A percentile compares a stretch with the other conserved stretches of the same genome.
Evolutionary conservation across 2,888 invertebrate species (phyloP).

Genomic region (Ctena decussata): DNA sequence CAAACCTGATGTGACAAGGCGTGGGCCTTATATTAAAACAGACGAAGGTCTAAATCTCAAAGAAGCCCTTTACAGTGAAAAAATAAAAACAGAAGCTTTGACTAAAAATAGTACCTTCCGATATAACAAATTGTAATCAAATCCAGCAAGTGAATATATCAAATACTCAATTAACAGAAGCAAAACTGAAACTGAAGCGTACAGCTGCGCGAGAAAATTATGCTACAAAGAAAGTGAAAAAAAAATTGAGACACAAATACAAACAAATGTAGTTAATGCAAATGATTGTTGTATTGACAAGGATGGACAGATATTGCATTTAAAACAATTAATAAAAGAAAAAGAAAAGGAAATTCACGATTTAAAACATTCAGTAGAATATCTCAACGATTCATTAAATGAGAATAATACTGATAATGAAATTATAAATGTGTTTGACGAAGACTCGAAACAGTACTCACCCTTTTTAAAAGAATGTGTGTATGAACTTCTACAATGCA

Average conservation of each 20-base stretch:
- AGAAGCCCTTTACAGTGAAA: not conserved
- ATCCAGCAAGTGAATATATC: not conserved
- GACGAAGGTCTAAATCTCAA: not conserved
- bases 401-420: not conserved
- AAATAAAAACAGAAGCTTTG: not conserved
- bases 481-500: slow-evolving; percentile 39
- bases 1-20: not conserved
- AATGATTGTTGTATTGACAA: not conserved
- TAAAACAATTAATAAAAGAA: not conserved
- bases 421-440: not conserved
- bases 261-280: not conserved
- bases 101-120: not conserved
- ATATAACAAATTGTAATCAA: not conserved
- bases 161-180: not conserved
- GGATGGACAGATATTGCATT: not conserved
- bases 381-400: not conserved
- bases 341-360: not conserved
- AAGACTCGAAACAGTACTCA: not conserved
- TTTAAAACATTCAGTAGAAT: not conserved
- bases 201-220: not conserved
- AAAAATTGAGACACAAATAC: not conserved
- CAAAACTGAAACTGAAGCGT: not conserved
- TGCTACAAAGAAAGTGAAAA: not conserved
- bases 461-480: slow-evolving; percentile 29
- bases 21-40: not conserved